These are phyloP conservation scores for Sebastiscus tertius DNA, from an alignment of 2,797 vertebrate species.

Conservation along the genomic window DNA sequence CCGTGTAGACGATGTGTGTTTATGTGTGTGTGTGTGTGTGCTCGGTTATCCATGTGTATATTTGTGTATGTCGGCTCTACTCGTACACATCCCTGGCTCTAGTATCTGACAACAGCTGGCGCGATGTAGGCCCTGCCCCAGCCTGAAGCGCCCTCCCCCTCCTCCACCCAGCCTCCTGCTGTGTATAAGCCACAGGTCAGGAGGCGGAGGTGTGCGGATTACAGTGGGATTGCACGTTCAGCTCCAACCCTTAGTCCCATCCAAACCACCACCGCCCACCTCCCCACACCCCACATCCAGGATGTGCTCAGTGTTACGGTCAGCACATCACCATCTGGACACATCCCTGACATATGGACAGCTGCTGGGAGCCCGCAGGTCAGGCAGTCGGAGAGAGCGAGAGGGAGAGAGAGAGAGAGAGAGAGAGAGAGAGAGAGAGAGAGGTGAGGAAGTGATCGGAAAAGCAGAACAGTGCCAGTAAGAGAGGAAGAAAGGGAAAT, in stretches of 20 bases:
- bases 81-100: conserved; percentile 39
- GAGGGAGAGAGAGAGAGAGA: conserved; percentile 9
- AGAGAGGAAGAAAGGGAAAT: conserved; percentile 32
- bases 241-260: conserved; percentile 39
- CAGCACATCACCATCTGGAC: conserved; percentile 85
- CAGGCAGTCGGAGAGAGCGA: conserved; percentile 34
- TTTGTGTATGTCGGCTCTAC: conserved; percentile 33
- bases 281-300: conserved; percentile 45
- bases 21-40: conserved; percentile 1
- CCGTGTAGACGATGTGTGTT: conserved; percentile 25
- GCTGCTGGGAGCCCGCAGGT: conserved; percentile 67
- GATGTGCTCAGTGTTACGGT: conserved; percentile 78
- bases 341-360: conserved; percentile 83
- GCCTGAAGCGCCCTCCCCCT: conserved; percentile 10
- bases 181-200: conserved; percentile 69
- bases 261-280: conserved; percentile 37
- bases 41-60: conserved; percentile 42
- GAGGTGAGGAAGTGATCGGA: neutral
- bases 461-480: conserved; percentile 1
- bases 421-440: conserved; percentile 11
- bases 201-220: conserved; percentile 81
- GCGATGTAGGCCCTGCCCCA: conserved; percentile 26
- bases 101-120: conserved; percentile 77
- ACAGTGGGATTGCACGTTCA: conserved; percentile 71
- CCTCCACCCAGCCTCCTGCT: conserved; percentile 25